A percentile compares a stretch with the other conserved stretches of the same genome.
Conservation (phyloP, 2,888 invertebrate genomes). For the Meteorus cinctellus region DNA sequence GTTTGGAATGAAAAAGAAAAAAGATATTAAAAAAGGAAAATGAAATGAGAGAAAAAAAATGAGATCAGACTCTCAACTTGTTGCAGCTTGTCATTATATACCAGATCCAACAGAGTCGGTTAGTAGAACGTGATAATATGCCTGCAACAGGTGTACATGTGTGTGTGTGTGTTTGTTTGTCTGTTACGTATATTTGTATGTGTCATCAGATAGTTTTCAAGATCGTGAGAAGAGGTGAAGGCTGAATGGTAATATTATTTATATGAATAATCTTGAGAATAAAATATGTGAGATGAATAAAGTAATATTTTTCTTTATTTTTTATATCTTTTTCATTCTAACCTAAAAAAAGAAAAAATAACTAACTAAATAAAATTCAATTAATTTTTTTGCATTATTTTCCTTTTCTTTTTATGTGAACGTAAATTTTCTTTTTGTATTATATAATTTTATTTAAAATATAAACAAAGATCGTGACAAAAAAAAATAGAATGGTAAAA, state of each 20-base stretch:
- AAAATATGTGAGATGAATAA: too few species aligned
- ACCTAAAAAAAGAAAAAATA: too few species aligned
- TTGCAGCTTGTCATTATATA: slow-evolving; percentile 53
- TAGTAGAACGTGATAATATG: slow-evolving; percentile 57
- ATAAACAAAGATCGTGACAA: too few species aligned
- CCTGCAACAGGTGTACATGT: slow-evolving; percentile 54
- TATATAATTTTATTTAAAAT: too few species aligned
- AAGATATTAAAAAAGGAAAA: slow-evolving; percentile 4
- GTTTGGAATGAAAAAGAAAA: neutral
- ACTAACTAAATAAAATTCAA: too few species aligned
- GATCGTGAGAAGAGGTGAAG: slow-evolving; percentile 3
- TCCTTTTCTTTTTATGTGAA: too few species aligned
- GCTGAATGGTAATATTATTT: neutral
- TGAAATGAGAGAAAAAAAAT: slow-evolving; percentile 16
- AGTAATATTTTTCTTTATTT: too few species aligned
- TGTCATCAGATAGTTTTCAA: neutral
- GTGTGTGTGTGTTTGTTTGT: neutral
- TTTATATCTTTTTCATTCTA: too few species aligned
- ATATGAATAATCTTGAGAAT: neutral
- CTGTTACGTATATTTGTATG: neutral
- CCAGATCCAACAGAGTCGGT: slow-evolving; percentile 48
- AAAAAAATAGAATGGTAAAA: too few species aligned
- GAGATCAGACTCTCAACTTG: slow-evolving; percentile 27
- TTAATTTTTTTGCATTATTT: too few species aligned
- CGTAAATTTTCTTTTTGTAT: too few species aligned